A percentile compares a stretch with the other conserved stretches of the same genome.
Conservation (phyloP, 2,888 invertebrate species). For the Zygothrica quintamaculata region DNA sequence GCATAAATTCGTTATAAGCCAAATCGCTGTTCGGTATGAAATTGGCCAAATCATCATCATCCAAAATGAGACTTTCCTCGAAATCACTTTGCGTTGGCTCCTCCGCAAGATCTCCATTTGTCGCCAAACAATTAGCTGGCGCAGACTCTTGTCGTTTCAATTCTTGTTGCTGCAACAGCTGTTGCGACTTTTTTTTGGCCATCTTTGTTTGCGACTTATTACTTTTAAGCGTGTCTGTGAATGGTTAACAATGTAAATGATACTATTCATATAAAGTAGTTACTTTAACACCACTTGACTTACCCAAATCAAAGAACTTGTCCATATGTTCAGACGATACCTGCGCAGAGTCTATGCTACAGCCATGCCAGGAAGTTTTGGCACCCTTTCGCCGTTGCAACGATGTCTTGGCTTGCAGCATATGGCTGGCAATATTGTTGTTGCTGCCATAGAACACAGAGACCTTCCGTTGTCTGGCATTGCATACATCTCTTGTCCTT, state of each 20-base stretch:
- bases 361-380: slow-evolving; percentile 82
- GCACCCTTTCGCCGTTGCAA: slow-evolving; percentile 70
- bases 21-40: slow-evolving; percentile 85
- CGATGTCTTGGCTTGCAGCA: slow-evolving; percentile 46
- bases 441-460: slow-evolving; percentile 83
- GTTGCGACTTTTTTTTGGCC: slow-evolving; percentile 51
- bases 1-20: slow-evolving; percentile 84
- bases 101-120: slow-evolving; percentile 44
- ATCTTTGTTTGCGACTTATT: slow-evolving; percentile 40
- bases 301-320: slow-evolving; percentile 67
- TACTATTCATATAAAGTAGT: not conserved
- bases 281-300: not conserved
- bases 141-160: slow-evolving; percentile 85
- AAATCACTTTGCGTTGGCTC: slow-evolving; percentile 68
- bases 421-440: slow-evolving; percentile 63
- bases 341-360: slow-evolving; percentile 83
- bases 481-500: not conserved
- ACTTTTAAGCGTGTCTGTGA: slow-evolving; percentile 61
- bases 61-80: slow-evolving; percentile 85
- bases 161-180: slow-evolving; percentile 24
- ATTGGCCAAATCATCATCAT: slow-evolving; percentile 86
- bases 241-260: no score
- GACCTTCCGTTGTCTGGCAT: slow-evolving; percentile 78
- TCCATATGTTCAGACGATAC: slow-evolving; percentile 57
- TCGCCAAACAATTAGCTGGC: slow-evolving; percentile 63